Evolutionary conservation across 2,113 vertebrate genomes (phyloP), one percentile per base, ranked within the genome.

Genomic region (Pelecanus crispus): DNA sequence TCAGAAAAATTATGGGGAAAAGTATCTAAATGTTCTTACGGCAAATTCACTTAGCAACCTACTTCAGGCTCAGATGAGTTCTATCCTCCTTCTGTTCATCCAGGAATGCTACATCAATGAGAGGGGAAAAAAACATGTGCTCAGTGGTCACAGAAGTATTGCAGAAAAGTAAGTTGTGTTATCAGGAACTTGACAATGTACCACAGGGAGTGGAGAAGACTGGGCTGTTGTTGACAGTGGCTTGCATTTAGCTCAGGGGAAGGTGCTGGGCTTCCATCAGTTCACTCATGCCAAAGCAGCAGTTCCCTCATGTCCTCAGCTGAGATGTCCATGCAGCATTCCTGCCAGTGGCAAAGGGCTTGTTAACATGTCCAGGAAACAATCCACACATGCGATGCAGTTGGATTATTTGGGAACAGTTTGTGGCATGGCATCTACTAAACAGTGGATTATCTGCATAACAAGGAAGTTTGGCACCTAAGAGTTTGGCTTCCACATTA

Each of bases 381-480:
- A 40, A 91, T 66, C 40, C 66, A 58, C 10, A 32, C 80, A 65
- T 61, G 53, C 73, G 81, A 45, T 17, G 44, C 82, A 0, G 70
- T 91, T 81, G 66, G 84, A 50, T 82, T 87, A 52, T 91, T 79
- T 87, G 66, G 65, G 36, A 81, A 22, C 8, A 82, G 52, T 25
- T 10, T 40, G 44, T 75, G 81, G 38, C 58, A 63, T 53, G 82
- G 79, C 55, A 59, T 95, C 81, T 50, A 36, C 47, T 90, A 44
- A 79, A 72, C 9, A 58, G 52, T 84, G 78, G 82, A 94, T 92
- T 95, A 92, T 93, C 92, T 90, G 74, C 81, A 86, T 95, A 58
- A 93, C 92, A 88, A 82, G 90, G 49, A 96, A 61, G 25, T 63
- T 84, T 94, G 67, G 58, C 92, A 90, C 82, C 10, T n/a, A 67